phyloP scores from a whole-genome alignment of 2,888 invertebrate genomes.

The Heliconius aoede region DNA sequence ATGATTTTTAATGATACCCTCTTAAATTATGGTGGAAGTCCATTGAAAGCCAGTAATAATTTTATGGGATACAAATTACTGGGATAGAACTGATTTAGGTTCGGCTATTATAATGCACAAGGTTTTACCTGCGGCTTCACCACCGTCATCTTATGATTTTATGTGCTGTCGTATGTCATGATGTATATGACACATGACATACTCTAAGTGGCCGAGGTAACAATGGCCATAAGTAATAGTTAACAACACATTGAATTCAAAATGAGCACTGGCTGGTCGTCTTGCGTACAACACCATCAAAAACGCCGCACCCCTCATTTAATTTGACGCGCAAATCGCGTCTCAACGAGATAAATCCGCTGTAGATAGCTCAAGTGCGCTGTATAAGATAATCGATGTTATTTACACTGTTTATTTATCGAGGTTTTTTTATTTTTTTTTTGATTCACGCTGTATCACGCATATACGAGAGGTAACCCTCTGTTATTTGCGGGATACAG shows the following conservation, averaged over 20 bases:
- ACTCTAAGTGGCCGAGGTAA: too few species aligned
- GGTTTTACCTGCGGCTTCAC: background rate
- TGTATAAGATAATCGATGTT: constrained; percentile 34
- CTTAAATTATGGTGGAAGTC: constrained; percentile 21
- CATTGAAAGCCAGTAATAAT: constrained; percentile 20
- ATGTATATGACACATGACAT: too few species aligned
- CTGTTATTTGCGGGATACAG: too few species aligned
- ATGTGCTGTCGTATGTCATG: too few species aligned
- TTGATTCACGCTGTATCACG: too few species aligned
- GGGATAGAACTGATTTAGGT: background rate
- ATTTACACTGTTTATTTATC: background rate
- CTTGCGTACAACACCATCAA: constrained; percentile 30
- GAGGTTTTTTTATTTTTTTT: background rate
- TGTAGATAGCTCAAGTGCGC: constrained; percentile 33
- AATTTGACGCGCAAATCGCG: constrained; percentile 46
- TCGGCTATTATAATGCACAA: background rate
- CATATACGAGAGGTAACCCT: too few species aligned
- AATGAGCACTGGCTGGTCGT: constrained; percentile 28
- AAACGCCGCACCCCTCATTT: constrained; percentile 38
- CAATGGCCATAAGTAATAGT: too few species aligned
- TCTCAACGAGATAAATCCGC: constrained; percentile 49
- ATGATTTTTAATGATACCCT: constrained; percentile 36
- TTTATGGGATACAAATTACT: constrained; percentile 10
- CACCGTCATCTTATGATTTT: background rate
- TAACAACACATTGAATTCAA: constrained; percentile 33